Base-by-base conservation (phyloP, 2,888 invertebrate species). In the Drosophila mettleri region DNA sequence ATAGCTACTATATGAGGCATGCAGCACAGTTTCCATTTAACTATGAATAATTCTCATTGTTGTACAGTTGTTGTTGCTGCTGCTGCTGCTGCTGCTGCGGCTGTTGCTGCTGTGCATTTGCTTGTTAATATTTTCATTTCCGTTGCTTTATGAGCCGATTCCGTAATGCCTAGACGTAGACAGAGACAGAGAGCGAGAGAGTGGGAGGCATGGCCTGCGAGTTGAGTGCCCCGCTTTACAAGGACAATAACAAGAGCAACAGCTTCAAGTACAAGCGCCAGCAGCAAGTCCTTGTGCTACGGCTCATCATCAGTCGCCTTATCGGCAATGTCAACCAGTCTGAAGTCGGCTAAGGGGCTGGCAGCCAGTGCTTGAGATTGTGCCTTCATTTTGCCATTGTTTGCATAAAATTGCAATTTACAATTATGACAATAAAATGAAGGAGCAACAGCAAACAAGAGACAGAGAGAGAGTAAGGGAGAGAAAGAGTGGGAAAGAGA, bases 321-420 rank as follows among this genome's bases (percentile, higher is more conserved):
- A 83, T 86, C 84, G 70, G 69, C 61, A 68, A 74, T 85, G 86
- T 85, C 84, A 87, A 85, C 77, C 78, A 66, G 77, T 57, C 64
- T 68, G 53, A 34, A 59, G 46, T 34, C 51, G 34, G 34, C 33
- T 14, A n/a, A n/a, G 34, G 22, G 46, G 33, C 20, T 1, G 41
- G 9, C 20, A 20, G 53, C 18, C 27, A 55, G 60, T 65, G 58
- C 66, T 69, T 55, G 62, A 52, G 68, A 62, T 41, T 43, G 41
- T 33, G 38, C 51, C 39, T 38, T 49, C 55, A 54, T 49, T 61
- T 39, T 27, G 41, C 52, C 69, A 75, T 89, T 85, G 88, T 89
- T 89, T 90, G 89, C 89, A 89, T 89, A 90, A 90, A 89, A 90
- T 85, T 86, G 89, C 90, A 89, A 90, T 89, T 89, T 90, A 90